These are phyloP conservation scores for Melanotus villosus DNA, from an alignment of 2,888 invertebrate genomes.

Conservation along the genomic window DNA sequence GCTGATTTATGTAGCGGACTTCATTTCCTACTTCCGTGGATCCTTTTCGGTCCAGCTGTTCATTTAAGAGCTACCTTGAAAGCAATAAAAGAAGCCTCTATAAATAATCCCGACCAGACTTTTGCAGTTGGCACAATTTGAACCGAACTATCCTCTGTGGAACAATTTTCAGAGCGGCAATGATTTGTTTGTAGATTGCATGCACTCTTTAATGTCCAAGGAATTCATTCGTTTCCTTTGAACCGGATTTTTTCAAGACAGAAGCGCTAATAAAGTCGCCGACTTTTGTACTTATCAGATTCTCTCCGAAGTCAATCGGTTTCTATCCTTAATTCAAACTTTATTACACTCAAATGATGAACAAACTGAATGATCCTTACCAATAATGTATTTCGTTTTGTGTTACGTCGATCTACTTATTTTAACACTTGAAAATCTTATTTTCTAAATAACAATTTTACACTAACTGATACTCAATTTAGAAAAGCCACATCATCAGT, in stretches of 20 bases:
- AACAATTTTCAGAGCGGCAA: conserved; percentile 39
- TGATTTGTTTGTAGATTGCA: conserved; percentile 39
- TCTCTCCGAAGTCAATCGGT: no score
- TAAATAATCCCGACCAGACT: conserved; percentile 41
- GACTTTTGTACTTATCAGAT: not conserved
- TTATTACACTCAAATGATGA: no score
- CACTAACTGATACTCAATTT: no score
- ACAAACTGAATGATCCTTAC: no score
- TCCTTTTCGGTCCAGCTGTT: conserved; percentile 42
- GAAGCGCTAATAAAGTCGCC: not conserved
- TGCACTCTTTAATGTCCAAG: conserved; percentile 26
- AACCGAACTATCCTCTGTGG: conserved; percentile 39
- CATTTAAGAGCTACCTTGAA: conserved; percentile 45
- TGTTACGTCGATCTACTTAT: no score
- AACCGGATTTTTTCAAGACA: not conserved
- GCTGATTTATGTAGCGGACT: conserved; percentile 44
- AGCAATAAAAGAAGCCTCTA: conserved; percentile 41
- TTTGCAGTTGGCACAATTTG: conserved; percentile 42
- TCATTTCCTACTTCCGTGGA: conserved; percentile 44
- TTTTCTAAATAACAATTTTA: no score
- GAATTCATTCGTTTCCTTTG: conserved; percentile 21
- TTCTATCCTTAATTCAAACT: no score
- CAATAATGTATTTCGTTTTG: no score
- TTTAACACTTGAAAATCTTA: no score
- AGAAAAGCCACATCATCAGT: no score